These are phyloP conservation scores for Trogon surrucura DNA, from an alignment of 2,113 vertebrate species.

Conservation along the genomic window DNA sequence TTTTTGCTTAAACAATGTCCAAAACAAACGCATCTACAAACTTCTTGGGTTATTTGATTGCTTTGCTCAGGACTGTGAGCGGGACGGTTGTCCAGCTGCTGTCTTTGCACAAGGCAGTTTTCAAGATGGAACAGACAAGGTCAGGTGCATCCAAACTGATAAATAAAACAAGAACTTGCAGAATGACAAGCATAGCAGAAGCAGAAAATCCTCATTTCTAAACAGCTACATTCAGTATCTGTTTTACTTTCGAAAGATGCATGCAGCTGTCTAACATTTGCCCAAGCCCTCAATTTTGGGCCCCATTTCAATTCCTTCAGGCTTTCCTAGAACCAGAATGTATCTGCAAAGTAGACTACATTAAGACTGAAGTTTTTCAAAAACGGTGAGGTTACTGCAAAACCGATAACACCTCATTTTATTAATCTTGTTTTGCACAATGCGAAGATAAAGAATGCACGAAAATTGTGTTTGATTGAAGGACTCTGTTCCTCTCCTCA, in stretches of 20 bases:
- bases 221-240: constrained; percentile 80
- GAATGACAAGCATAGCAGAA: constrained; percentile 75
- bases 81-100: constrained; percentile 43
- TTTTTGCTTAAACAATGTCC: neutral
- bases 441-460: neutral
- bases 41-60: neutral
- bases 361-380: neutral
- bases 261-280: constrained; percentile 72
- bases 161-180: constrained; percentile 66
- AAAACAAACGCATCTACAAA: neutral
- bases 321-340: neutral
- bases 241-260: constrained; percentile 66
- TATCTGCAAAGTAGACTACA: neutral
- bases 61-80: neutral
- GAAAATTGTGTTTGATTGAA: neutral
- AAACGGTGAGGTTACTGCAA: neutral
- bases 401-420: neutral
- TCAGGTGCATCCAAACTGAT: constrained; percentile 73
- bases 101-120: constrained; percentile 46
- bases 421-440: neutral
- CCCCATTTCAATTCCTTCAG: constrained; percentile 10
- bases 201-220: constrained; percentile 79
- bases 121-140: constrained; percentile 72
- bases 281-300: neutral
- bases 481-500: neutral